Evolutionary conservation across 2,797 vertebrate genomes (phyloP).

Genomic region (Lithobates sylvaticus): DNA sequence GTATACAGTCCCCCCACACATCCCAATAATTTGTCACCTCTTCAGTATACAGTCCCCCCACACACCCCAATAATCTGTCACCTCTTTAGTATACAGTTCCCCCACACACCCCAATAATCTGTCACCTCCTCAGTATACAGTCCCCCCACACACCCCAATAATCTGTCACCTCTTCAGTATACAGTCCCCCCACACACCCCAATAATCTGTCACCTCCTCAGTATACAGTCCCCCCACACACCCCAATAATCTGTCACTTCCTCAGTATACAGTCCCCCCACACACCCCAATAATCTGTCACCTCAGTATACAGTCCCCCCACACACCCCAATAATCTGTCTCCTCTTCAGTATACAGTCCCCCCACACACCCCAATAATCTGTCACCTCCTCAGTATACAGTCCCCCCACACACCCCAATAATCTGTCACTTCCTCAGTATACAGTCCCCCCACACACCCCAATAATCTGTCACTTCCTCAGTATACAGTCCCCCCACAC

Average conservation of each 20-base stretch:
- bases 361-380: neutral
- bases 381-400: neutral
- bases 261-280: neutral
- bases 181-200: neutral
- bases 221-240: neutral
- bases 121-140: neutral
- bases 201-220: neutral
- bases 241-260: too few relatives aligned
- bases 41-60: too few relatives aligned
- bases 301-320: neutral
- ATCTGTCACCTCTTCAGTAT: neutral
- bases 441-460: too few relatives aligned
- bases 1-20: too few relatives aligned
- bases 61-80: too few relatives aligned
- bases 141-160: too few relatives aligned
- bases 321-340: neutral
- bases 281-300: too few relatives aligned
- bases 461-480: too few relatives aligned
- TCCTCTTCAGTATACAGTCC: neutral
- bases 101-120: neutral
- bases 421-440: neutral
- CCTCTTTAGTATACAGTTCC: neutral
- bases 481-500: too few relatives aligned
- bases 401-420: too few relatives aligned
- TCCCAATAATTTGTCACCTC: too few relatives aligned